A percentile compares a stretch with the other conserved stretches of the same genome.
phyloP scores from a whole-genome alignment of 2,888 invertebrate species.

The Tortricodes alternella region DNA sequence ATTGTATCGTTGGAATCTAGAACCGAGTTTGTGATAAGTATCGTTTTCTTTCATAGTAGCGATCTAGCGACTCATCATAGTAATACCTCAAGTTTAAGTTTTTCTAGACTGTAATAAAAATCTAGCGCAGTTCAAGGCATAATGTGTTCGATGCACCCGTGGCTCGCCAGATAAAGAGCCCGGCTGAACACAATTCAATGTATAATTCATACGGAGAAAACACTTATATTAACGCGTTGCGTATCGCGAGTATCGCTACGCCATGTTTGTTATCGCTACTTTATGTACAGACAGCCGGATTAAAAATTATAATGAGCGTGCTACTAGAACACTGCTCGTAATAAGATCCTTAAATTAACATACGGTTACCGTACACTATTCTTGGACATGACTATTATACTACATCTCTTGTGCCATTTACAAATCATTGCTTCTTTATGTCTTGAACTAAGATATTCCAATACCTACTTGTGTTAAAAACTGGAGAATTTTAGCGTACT shows the following conservation, averaged over 20 bases:
- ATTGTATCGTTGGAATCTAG: slow-evolving; percentile 46
- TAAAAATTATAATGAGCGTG: slow-evolving; percentile 54
- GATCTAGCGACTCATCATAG: slow-evolving; percentile 10
- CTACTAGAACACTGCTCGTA: slow-evolving; percentile 39
- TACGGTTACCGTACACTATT: slow-evolving; percentile 37
- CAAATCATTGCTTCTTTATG: slow-evolving; percentile 19
- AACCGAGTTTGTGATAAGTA: neutral
- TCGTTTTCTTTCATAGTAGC: neutral
- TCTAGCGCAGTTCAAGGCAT: slow-evolving; percentile 49
- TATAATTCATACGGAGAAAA: slow-evolving; percentile 65
- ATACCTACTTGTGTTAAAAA: neutral
- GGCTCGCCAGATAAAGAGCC: slow-evolving; percentile 52
- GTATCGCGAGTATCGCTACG: slow-evolving; percentile 49
- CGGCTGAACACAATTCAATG: slow-evolving; percentile 53
- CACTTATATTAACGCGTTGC: slow-evolving; percentile 63
- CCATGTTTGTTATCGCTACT: slow-evolving; percentile 55
- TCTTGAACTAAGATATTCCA: neutral
- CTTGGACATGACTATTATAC: slow-evolving; percentile 27
- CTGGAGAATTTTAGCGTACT: neutral
- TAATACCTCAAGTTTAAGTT: slow-evolving; percentile 26
- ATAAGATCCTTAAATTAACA: slow-evolving; percentile 43
- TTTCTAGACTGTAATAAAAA: slow-evolving; percentile 43
- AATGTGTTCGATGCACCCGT: slow-evolving; percentile 57
- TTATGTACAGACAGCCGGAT: slow-evolving; percentile 49
- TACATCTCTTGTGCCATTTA: slow-evolving; percentile 15